Evolutionary conservation across 2,113 vertebrate genomes (phyloP).

Genomic region (Tragelaphus scriptus): DNA sequence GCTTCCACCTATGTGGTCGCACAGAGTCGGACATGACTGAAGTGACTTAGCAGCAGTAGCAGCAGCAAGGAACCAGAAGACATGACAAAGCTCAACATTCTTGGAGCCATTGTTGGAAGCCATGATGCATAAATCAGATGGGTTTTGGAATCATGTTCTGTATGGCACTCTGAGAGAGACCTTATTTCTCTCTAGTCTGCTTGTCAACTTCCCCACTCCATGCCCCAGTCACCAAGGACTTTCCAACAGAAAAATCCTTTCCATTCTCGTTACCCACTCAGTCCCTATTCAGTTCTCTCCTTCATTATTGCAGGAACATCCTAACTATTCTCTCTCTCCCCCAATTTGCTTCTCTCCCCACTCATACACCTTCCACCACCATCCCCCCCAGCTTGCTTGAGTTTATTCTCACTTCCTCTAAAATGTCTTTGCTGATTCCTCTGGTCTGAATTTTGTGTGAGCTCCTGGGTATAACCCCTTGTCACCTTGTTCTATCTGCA

Average conservation of each 20-base stretch:
- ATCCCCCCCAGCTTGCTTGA: not conserved
- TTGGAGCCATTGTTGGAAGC: not conserved
- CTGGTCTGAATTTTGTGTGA: not conserved
- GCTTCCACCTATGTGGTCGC: too few relatives aligned
- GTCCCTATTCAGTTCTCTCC: not conserved
- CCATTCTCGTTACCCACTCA: not conserved
- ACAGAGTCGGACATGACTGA: too few relatives aligned
- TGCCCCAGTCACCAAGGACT: not conserved
- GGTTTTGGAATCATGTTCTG: not conserved
- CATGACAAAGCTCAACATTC: not conserved
- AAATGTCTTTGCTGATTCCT: not conserved
- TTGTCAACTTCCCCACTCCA: not conserved
- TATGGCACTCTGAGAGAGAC: not conserved
- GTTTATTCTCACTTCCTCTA: not conserved
- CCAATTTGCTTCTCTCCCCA: not conserved
- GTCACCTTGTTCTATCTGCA: not conserved
- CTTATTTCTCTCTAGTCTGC: not conserved
- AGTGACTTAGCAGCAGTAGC: too few relatives aligned
- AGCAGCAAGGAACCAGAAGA: not conserved
- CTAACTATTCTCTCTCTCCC: not conserved
- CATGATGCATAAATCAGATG: not conserved
- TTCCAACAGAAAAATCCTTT: not conserved
- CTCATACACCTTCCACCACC: not conserved
- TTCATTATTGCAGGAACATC: not conserved
- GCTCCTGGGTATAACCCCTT: not conserved